Conservation (phyloP, 2,113 vertebrate genomes). For the Larimichthys polyactis region DNA sequence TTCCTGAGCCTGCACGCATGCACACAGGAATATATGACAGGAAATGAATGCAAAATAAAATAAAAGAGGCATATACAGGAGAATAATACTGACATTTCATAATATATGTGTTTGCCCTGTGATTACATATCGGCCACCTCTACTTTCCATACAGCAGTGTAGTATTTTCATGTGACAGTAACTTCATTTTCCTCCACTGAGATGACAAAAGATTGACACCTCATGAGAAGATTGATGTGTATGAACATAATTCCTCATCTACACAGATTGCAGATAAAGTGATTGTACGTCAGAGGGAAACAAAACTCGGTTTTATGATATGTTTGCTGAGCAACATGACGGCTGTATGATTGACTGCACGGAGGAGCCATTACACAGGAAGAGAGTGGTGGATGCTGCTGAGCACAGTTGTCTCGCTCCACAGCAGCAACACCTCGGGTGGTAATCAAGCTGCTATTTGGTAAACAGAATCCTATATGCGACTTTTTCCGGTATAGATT, state of each 20-base stretch:
- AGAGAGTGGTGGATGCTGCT: conserved; percentile 59
- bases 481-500: conserved; percentile 26
- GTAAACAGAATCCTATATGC: conserved; percentile 72
- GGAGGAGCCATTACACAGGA: conserved; percentile 74
- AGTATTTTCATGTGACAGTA: neutral
- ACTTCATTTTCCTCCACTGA: neutral
- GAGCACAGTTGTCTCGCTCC: conserved; percentile 68
- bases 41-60: neutral
- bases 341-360: conserved; percentile 66
- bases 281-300: conserved; percentile 25
- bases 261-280: neutral
- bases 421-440: conserved; percentile 69
- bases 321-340: conserved; percentile 53
- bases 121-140: neutral
- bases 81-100: neutral
- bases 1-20: neutral
- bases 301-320: conserved; percentile 49
- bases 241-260: neutral
- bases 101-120: too few species aligned
- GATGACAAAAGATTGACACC: conserved; percentile 16
- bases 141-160: neutral
- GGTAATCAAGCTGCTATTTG: conserved; percentile 74
- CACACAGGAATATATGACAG: neutral
- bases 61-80: neutral
- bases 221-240: neutral